These are phyloP conservation scores for Paradoxurus hermaphroditus DNA, from an alignment of 2,113 vertebrate genomes.

Conservation along the genomic window DNA sequence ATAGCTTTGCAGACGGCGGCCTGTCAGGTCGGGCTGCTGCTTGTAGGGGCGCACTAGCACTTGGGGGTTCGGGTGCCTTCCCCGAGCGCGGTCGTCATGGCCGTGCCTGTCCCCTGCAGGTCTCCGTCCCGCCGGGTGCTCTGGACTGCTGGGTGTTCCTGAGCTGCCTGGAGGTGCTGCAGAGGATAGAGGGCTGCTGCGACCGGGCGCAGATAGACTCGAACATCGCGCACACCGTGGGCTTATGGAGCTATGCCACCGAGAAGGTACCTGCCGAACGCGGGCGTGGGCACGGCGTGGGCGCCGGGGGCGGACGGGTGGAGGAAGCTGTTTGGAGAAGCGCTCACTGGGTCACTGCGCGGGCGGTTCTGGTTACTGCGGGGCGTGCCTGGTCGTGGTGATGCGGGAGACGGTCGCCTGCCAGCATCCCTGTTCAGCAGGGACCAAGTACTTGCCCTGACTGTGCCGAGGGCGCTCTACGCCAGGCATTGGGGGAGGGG, in stretches of 20 bases:
- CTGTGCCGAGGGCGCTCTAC: fast-evolving
- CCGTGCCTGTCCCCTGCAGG: constrained; percentile 78
- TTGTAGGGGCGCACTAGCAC: background rate
- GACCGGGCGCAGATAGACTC: constrained; percentile 93
- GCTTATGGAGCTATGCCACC: constrained; percentile 96
- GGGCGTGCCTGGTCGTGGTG: fast-evolving
- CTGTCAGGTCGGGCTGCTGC: background rate
- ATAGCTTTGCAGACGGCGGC: too few relatives aligned
- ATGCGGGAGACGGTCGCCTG: fast-evolving
- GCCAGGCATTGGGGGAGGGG: background rate
- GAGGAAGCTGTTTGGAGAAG: background rate
- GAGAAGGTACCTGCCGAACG: constrained; percentile 88
- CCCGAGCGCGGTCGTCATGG: fast-evolving
- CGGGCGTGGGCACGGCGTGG: fast-evolving
- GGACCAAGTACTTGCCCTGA: too few relatives aligned
- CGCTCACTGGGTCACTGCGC: fast-evolving
- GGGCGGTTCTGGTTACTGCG: background rate
- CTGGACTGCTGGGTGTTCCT: constrained; percentile 99
- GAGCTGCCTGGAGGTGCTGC: constrained; percentile 97
- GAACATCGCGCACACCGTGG: constrained; percentile 94
- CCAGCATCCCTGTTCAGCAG: background rate
- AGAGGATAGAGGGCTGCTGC: constrained; percentile 97
- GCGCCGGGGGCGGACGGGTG: background rate
- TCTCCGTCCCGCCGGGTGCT: constrained; percentile 92
- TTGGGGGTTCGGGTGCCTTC: background rate